A percentile compares a stretch with the other conserved stretches of the same genome.
These are phyloP conservation scores for Anas acuta DNA, from an alignment of 2,797 vertebrate species.

Conservation along the genomic window DNA sequence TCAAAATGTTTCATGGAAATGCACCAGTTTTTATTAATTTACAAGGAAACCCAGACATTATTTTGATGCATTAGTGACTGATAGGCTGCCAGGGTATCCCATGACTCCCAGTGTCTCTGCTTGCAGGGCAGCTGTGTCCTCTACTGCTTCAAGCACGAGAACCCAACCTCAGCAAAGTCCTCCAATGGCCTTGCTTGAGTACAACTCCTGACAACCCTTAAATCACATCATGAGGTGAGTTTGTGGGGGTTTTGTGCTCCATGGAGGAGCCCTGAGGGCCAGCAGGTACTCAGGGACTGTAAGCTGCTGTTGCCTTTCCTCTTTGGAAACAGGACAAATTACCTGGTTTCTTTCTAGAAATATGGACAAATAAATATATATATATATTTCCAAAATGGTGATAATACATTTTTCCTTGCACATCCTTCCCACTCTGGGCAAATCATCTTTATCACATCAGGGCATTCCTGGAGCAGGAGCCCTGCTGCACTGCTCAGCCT, in stretches of 20 bases:
- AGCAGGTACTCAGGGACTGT: neutral
- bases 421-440: neutral
- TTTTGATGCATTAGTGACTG: conserved; percentile 42
- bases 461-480: neutral
- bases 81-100: conserved; percentile 39
- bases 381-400: neutral
- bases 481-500: neutral
- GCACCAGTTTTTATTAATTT: conserved; percentile 47
- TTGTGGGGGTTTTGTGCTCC: neutral
- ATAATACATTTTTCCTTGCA: neutral
- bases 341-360: neutral
- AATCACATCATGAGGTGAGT: neutral
- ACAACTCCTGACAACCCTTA: neutral
- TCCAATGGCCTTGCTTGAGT: neutral
- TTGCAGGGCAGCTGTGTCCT: neutral
- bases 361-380: too few relatives aligned
- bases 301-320: neutral
- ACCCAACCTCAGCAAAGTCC: neutral
- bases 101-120: conserved; percentile 23
- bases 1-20: conserved; percentile 44
- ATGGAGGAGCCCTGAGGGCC: neutral
- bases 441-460: neutral
- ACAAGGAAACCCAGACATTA: conserved; percentile 46
- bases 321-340: neutral
- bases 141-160: neutral